Base-by-base conservation (phyloP, 2,113 vertebrate species). In the Merops nubicus region DNA sequence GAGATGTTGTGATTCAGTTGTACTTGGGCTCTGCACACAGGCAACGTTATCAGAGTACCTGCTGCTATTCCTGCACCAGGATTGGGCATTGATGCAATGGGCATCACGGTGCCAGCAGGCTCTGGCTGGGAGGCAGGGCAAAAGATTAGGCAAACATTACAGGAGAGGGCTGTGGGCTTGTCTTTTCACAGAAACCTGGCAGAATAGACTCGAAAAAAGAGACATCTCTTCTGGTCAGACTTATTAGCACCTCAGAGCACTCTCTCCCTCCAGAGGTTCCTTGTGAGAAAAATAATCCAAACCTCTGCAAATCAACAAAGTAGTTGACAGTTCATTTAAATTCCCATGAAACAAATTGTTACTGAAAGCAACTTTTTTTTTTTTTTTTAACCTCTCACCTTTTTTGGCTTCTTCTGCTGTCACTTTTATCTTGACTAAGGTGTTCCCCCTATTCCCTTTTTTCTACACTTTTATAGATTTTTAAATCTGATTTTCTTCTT, bases 41-140 rank as follows among this genome's bases (percentile, higher is more conserved):
- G 15, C 12, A 65, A 16, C 0, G 1, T 8, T 57, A 3, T 13
- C 13, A 9, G 57, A 43, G 15, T 1, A 2, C 16, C 20, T 1
- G 4, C 4, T 80, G 34, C 42, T 86, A 3, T 64, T 79, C 34
- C 50, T 47, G n/a, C n/a, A n/a, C n/a, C n/a, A n/a, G n/a, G n/a
- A n/a, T n/a, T n/a, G n/a, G n/a, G n/a, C n/a, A n/a, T n/a, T n/a
- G 63, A 31, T 34, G 25, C 20, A 4, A 6, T 48, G 29, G 59
- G 42, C 34, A 29, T 77, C 67, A 14, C 0, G 6, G 54, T 31
- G 60, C 69, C 38, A 28, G n/a, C 34, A 83, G 33, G 36, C 1
- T 90, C 29, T 76, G 86, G 18, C 43, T 33, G 7, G 29, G 33
- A 87, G 9, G 25, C 73, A 81, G 50, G 3, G 15, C 34, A 57